phyloP scores from a whole-genome alignment of 2,888 invertebrate genomes.

The Adineta ricciae region DNA sequence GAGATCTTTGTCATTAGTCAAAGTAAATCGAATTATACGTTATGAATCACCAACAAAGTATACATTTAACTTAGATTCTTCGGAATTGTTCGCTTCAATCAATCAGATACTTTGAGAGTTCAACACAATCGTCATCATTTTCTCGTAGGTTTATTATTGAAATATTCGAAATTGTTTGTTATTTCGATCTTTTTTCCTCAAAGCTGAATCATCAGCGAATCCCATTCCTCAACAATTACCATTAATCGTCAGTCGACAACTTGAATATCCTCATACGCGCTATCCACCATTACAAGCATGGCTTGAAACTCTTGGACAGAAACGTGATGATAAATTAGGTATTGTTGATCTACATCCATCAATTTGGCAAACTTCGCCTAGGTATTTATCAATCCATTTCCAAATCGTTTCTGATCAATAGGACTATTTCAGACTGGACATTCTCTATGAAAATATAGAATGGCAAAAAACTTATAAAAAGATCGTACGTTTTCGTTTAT shows the following conservation, averaged over 20 bases:
- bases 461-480: slow-evolving; percentile 75
- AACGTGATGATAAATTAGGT: slow-evolving; percentile 55
- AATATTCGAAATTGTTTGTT: not conserved
- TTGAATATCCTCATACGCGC: not conserved
- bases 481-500: slow-evolving; percentile 56
- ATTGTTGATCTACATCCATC: slow-evolving; percentile 78
- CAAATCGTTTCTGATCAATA: slow-evolving; percentile 34
- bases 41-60: too few relatives aligned
- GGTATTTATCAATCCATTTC: slow-evolving; percentile 50
- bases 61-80: not conserved
- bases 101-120: not conserved
- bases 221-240: not conserved
- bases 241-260: not conserved
- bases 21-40: not conserved
- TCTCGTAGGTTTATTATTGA: not conserved
- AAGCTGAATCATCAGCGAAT: not conserved
- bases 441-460: slow-evolving; percentile 70
- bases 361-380: slow-evolving; percentile 69
- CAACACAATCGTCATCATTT: not conserved
- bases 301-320: slow-evolving; percentile 45
- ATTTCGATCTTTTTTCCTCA: not conserved
- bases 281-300: slow-evolving; percentile 45
- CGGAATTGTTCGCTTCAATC: not conserved
- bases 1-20: not conserved
- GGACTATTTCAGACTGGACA: slow-evolving; percentile 60